Percentiles rank a stretch among this genome's conserved stretches.
Evolutionary conservation across 2,797 vertebrate genomes (phyloP).

Genomic region (Spinibarbus caldwelli): DNA sequence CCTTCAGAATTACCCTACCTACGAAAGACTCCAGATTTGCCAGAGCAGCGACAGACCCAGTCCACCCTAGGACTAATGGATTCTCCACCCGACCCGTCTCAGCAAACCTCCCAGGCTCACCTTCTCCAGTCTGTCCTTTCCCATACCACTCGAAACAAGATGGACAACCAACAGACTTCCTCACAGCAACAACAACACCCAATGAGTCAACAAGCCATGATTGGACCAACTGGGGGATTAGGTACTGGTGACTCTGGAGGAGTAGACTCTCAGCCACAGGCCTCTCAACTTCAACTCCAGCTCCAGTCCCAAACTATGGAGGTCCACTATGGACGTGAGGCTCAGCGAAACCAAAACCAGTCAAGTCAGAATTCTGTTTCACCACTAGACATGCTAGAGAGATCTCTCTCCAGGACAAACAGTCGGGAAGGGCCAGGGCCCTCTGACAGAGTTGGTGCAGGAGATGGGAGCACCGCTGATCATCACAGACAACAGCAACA

Average conservation of each 20-base stretch:
- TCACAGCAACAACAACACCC: slow-evolving; percentile 68
- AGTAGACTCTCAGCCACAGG: slow-evolving; percentile 72
- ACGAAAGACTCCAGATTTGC: slow-evolving; percentile 76
- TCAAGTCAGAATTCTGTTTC: slow-evolving; percentile 76
- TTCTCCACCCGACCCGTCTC: slow-evolving; percentile 77
- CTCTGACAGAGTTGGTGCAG: slow-evolving; percentile 67
- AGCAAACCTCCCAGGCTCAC: slow-evolving; percentile 73
- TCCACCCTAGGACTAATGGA: slow-evolving; percentile 79
- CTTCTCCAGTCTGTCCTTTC: slow-evolving; percentile 88
- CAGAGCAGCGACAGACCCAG: slow-evolving; percentile 76
- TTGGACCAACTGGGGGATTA: slow-evolving; percentile 65
- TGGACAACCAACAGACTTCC: slow-evolving; percentile 72
- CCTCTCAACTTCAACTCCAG: slow-evolving; percentile 82
- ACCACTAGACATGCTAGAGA: slow-evolving; percentile 78
- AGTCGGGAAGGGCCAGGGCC: slow-evolving; percentile 67
- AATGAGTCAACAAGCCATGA: slow-evolving; percentile 72
- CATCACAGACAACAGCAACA: slow-evolving; percentile 70
- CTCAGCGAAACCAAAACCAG: slow-evolving; percentile 71
- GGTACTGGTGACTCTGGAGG: slow-evolving; percentile 54
- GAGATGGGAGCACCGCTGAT: slow-evolving; percentile 66
- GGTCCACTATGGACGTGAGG: slow-evolving; percentile 73
- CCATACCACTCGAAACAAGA: slow-evolving; percentile 77
- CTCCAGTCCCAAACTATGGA: slow-evolving; percentile 82
- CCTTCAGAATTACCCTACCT: slow-evolving; percentile 76
- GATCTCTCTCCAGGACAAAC: slow-evolving; percentile 73